Base-by-base conservation (phyloP, 2,888 invertebrate species). In the Polymixis lichenea region DNA sequence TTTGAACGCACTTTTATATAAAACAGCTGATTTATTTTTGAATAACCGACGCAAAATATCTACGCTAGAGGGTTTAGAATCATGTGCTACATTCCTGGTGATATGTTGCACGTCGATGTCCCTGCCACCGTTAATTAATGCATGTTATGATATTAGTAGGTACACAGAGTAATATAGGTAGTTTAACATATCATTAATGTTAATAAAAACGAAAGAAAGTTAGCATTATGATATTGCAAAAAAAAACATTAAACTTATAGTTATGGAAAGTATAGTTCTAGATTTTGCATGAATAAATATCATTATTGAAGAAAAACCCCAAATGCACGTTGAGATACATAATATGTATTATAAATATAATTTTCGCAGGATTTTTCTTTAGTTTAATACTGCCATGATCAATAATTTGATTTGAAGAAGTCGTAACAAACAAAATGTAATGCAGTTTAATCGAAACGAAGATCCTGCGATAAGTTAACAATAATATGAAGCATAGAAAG, bases 401-500 rank as follows among this genome's bases (percentile, higher is more conserved):
- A 5, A 19, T 46, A 13, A 25, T 22, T 65, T 49, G 1, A 15
- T 66, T 49, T 66, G 2, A 13, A 66, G 49, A 49, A 65, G 13
- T 65, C 19, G 19, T 65, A 49, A 49, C 19, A 8, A 19, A 19
- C 3, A 19, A 60, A 28, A 28, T 28, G 1, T 28, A 28, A 28
- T 60, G 19, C 19, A 60, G 28, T 28, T 60, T 9, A 28, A 19
- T 38, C 32, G 22, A 22, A 61, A 32, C 22, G 72, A 84, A 87
- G 65, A 77, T 78, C 74, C 68, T 78, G 77, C 67, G 53, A 64
- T 62, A 22, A 69, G 69, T 78, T 72, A 80, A 69, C 77, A 32
- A 13, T 75, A 80, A 75, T 80, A 82, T 80, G 78, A 93, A 93
- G 92, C 92, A 87, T 88, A 88, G 89, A 83, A 93, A 93, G 94